phyloP scores from a whole-genome alignment of 2,113 vertebrate genomes.

The Petrocephalus zakoni region DNA sequence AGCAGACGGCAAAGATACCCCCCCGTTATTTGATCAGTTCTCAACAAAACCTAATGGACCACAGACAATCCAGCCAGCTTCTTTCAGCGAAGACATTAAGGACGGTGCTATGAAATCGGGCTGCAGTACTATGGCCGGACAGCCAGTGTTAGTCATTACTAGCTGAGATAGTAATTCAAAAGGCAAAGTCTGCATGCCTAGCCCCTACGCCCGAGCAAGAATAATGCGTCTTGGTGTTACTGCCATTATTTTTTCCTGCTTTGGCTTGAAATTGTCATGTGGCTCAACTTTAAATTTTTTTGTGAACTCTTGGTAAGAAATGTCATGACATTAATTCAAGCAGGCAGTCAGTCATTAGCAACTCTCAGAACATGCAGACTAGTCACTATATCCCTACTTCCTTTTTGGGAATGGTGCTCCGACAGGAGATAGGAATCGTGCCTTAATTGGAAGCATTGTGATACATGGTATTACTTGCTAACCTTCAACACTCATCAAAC shows the following conservation, averaged over 20 bases:
- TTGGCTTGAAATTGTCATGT: background rate
- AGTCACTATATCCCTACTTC: background rate
- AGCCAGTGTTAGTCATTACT: conserved; percentile 61
- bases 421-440: background rate
- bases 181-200: conserved; percentile 34
- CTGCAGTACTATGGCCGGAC: conserved; percentile 54
- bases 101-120: conserved; percentile 50
- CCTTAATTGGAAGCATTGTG: background rate
- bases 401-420: background rate
- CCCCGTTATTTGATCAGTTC: conserved; percentile 11
- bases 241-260: background rate
- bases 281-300: background rate
- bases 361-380: background rate
- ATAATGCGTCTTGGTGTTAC: background rate
- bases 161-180: conserved; percentile 60
- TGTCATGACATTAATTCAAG: background rate
- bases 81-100: conserved; percentile 59
- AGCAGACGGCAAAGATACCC: conserved; percentile 12
- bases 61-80: conserved; percentile 39
- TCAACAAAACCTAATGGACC: conserved; percentile 11
- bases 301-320: background rate
- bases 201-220: background rate
- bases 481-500: background rate
- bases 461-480: background rate
- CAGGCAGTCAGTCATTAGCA: background rate